These are phyloP conservation scores for Ophiothrix spiculata DNA, from an alignment of 35 echinoderm and acorn worm genomes.

Conservation along the genomic window DNA sequence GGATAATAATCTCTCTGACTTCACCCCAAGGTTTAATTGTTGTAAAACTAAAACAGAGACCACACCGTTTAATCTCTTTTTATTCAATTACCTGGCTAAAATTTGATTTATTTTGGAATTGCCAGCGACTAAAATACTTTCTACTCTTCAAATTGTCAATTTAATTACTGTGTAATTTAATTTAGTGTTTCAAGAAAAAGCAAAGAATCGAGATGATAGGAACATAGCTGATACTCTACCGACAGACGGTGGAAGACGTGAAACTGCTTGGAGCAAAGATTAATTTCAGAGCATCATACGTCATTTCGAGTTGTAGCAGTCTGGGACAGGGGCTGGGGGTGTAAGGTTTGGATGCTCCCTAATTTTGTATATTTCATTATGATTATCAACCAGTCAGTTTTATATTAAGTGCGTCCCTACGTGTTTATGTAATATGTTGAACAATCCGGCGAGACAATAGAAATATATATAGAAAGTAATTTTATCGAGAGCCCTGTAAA, in stretches of 20 bases:
- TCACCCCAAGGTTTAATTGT: neutral
- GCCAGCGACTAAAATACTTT: neutral
- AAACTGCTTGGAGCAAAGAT: neutral
- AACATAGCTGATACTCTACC: neutral
- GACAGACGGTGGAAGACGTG: neutral
- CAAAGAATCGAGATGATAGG: neutral
- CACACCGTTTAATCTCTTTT: neutral
- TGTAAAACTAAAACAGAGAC: neutral
- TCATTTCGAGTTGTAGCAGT: neutral
- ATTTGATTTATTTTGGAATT: neutral
- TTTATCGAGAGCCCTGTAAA: no score
- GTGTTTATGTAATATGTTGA: no score
- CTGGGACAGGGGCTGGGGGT: no score
- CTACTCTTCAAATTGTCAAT: neutral
- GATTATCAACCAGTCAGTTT: no score
- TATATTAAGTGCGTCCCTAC: no score
- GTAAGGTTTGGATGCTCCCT: no score
- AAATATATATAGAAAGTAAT: no score
- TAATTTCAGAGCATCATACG: neutral
- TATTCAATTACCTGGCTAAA: neutral
- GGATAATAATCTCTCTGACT: neutral
- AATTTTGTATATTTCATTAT: no score
- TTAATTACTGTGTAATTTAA: neutral
- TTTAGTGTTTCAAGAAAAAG: neutral
- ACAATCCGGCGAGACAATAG: no score